Percentiles rank a stretch among this genome's conserved stretches.
phyloP scores from a whole-genome alignment of 2,113 vertebrate genomes.

The Dicentrarchus labrax region DNA sequence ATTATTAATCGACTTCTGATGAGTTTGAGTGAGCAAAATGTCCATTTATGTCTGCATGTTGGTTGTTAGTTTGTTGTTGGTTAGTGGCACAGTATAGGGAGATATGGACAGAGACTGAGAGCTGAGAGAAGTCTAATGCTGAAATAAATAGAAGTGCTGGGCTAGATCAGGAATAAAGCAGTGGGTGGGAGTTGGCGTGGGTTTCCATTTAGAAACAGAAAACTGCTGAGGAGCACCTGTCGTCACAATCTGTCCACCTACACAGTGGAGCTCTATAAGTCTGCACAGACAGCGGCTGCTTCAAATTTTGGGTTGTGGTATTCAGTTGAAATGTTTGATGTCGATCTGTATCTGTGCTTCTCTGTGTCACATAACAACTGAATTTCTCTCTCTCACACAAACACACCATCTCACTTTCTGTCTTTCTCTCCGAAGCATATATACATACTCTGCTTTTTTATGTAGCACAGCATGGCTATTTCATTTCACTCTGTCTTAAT shows the following conservation, averaged over 20 bases:
- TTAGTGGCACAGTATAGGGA: background rate
- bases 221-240: conserved; percentile 79
- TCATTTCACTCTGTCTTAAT: background rate
- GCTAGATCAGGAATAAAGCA: conserved; percentile 42
- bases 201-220: conserved; percentile 62
- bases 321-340: conserved; percentile 26
- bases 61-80: background rate
- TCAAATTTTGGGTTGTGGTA: conserved; percentile 1
- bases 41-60: background rate
- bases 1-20: background rate
- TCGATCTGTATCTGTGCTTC: conserved; percentile 10
- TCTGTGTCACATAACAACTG: background rate
- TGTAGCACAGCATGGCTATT: background rate
- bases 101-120: conserved; percentile 15
- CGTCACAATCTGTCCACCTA: conserved; percentile 77
- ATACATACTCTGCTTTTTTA: background rate
- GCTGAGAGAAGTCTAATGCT: conserved; percentile 11
- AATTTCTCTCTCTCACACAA: background rate
- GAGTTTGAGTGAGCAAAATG: too few species aligned
- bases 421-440: conserved; percentile 2
- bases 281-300: conserved; percentile 49
- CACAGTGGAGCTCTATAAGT: conserved; percentile 42
- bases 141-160: conserved; percentile 47
- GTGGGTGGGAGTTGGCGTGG: conserved; percentile 59
- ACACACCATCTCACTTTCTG: background rate